Percentiles rank a stretch among this genome's conserved stretches.
phyloP scores from a whole-genome alignment of 2,113 vertebrate genomes.

The Pseudopipra pipra region DNA sequence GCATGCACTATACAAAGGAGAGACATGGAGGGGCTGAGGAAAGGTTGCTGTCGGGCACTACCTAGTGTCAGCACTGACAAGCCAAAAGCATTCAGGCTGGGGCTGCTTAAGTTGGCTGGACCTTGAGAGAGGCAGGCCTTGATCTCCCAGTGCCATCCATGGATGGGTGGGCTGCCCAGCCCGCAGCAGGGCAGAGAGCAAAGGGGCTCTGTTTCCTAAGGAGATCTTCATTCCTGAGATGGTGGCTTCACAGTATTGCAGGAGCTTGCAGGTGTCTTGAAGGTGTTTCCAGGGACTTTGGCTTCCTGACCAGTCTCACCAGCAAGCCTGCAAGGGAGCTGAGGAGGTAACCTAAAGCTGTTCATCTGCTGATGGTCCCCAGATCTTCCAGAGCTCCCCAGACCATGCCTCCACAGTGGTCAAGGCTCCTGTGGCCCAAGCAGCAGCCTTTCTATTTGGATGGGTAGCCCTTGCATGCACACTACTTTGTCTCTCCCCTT shows the following conservation, averaged over 20 bases:
- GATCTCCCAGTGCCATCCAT: background rate
- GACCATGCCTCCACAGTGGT: background rate
- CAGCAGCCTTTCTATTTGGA: background rate
- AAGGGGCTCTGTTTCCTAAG: background rate
- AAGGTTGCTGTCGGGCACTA: background rate
- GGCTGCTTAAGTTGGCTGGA: background rate
- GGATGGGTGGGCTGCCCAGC: background rate
- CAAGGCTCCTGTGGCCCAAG: background rate
- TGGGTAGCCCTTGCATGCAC: background rate
- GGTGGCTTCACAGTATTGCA: fast-evolving
- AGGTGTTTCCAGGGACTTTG: background rate
- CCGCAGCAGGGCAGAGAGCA: background rate
- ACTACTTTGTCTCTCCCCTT: background rate
- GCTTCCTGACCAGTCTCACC: background rate
- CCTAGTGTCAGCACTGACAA: background rate
- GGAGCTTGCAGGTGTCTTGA: background rate
- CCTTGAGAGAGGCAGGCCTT: background rate
- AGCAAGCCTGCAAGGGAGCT: background rate
- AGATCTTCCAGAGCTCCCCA: background rate
- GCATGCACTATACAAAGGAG: fast-evolving
- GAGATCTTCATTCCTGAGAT: background rate
- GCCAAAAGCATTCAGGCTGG: background rate
- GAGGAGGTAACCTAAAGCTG: background rate
- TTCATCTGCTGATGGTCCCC: background rate
- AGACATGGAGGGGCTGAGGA: background rate